Conservation (phyloP, 1,140 invertebrate genomes). For the Physella acuta region DNA sequence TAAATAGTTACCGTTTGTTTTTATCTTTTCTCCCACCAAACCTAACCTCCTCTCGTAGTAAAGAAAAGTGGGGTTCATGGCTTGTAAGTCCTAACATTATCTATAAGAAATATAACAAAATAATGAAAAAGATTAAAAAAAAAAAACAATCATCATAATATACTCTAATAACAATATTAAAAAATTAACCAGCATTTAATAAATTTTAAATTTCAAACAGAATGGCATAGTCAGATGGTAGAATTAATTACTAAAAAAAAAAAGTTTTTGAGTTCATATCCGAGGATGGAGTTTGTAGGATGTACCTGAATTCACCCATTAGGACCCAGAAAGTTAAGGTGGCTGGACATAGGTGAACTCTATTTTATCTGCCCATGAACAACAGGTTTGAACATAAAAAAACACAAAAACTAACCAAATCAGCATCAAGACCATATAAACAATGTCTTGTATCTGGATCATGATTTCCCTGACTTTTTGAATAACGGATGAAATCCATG, state of each 20-base stretch:
- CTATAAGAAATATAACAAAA: constrained; percentile 35
- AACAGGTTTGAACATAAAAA: neutral
- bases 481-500: constrained; percentile 93
- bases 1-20: constrained; percentile 62
- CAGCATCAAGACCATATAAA: constrained; percentile 92
- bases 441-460: constrained; percentile 89
- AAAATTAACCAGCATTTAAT: neutral
- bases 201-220: neutral
- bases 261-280: too few relatives aligned
- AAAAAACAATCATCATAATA: too few relatives aligned
- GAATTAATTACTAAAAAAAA: too few relatives aligned
- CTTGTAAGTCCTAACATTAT: constrained; percentile 92
- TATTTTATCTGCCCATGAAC: too few relatives aligned
- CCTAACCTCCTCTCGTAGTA: constrained; percentile 85
- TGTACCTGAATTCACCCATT: too few relatives aligned
- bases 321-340: too few relatives aligned
- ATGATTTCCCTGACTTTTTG: constrained; percentile 79
- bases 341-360: too few relatives aligned
- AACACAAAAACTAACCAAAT: constrained; percentile 66
- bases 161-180: too few relatives aligned
- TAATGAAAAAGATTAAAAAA: too few relatives aligned
- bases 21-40: constrained; percentile 53
- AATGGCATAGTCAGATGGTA: neutral
- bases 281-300: too few relatives aligned
- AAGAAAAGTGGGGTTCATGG: constrained; percentile 91